These are phyloP conservation scores for Hypena proboscidalis DNA, from an alignment of 2,888 invertebrate species.

Conservation along the genomic window DNA sequence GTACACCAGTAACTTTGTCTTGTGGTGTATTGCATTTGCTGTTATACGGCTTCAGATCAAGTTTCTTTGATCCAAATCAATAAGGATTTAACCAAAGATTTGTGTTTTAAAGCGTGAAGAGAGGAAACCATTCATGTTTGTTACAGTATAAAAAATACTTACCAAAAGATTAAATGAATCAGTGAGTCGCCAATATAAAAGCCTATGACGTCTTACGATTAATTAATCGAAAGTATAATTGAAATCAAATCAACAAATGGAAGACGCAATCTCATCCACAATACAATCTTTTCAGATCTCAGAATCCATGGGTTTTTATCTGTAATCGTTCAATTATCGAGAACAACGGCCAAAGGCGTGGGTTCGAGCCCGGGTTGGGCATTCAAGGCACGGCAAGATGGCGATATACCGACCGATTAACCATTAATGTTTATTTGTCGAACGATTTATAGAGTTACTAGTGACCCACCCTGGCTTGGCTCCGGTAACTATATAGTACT, in stretches of 20 bases:
- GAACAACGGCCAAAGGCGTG: conserved; percentile 6
- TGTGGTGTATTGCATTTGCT: background rate
- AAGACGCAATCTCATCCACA: background rate
- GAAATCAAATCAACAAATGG: background rate
- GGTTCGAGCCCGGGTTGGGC: conserved; percentile 8
- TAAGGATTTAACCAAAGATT: conserved; percentile 5
- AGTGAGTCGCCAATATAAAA: too few relatives aligned
- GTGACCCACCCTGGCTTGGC: too few relatives aligned
- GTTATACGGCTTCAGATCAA: conserved; percentile 30
- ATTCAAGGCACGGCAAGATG: conserved; percentile 14
- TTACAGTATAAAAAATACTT: too few relatives aligned
- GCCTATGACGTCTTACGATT: too few relatives aligned
- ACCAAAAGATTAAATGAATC: too few relatives aligned
- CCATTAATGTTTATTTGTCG: conserved; percentile 41
- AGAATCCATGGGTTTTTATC: conserved; percentile 2
- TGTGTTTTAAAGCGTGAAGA: background rate
- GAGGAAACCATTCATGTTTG: background rate
- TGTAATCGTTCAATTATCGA: conserved; percentile 15
- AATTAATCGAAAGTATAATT: too few relatives aligned
- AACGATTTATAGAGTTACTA: conserved; percentile 33
- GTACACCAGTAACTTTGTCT: conserved; percentile 1
- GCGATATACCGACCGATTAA: conserved; percentile 15
- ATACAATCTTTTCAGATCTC: background rate
- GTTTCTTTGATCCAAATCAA: conserved; percentile 20
- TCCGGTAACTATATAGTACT: too few relatives aligned